Base-by-base conservation (phyloP, 2,888 invertebrate species). In the Heteromurus nitidus region DNA sequence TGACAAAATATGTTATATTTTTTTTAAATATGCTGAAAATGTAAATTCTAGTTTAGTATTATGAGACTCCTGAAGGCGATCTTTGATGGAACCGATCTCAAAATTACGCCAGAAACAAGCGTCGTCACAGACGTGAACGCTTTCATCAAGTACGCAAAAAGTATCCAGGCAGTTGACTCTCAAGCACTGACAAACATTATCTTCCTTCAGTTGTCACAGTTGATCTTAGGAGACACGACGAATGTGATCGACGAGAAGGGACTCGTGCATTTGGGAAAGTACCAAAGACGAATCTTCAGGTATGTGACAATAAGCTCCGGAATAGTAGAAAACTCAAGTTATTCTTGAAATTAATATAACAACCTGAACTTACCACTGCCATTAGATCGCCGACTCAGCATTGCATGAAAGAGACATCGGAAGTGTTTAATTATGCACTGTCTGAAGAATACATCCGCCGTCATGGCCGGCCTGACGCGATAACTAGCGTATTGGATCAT, bases 391-490 rank as follows among this genome's bases (percentile, higher is more conserved):
- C 77, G 9, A 26, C 28, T 13, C 7, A 18, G 18, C 55, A 58
- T 0, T 80, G 80, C 20, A 13, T 68, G 0, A 18, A 44, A 18
- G 80, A 80, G 68, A 73, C 80, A 3, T 20, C 60, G 0, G 73
- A 80, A 22, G 9, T 62, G 7, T 80, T 80, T 53, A 44, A 9
- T n/a, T 60, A 62, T 60, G 73, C 68, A 1, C 11, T 80, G 16
- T 47, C 73, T 3, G 68, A 73, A 16, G 80, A 80, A 42, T 80
- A 73, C 22, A 42, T 80, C 7, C 64, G 13, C 9, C n/a, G n/a
- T n/a, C n/a, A n/a, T n/a, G n/a, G n/a, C n/a, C n/a, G n/a, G n/a
- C n/a, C n/a, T n/a, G n/a, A n/a, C n/a, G n/a, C n/a, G n/a, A n/a
- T n/a, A n/a, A n/a, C n/a, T n/a, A n/a, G n/a, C n/a, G n/a, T n/a